phyloP scores from a whole-genome alignment of 2,888 invertebrate genomes.

The Chrysomela aeneicollis region DNA sequence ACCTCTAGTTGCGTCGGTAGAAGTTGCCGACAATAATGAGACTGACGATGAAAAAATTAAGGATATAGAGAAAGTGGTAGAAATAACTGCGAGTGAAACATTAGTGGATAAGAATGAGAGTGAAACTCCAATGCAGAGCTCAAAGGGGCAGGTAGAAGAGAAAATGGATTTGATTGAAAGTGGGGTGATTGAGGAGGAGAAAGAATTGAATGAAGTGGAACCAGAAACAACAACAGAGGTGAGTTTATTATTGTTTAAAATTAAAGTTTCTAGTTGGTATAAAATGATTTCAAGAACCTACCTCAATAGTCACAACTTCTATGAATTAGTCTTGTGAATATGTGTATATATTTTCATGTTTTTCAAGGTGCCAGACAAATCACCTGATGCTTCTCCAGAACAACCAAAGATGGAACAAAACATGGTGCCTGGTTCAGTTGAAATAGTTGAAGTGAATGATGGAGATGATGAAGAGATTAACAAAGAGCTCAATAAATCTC shows the following conservation, averaged over 20 bases:
- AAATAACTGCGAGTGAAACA: slow-evolving; percentile 5
- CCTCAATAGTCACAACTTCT: too few species aligned
- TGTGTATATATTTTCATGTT: not conserved
- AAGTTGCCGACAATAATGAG: not conserved
- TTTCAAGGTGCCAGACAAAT: slow-evolving; percentile 6
- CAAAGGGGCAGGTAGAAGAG: not conserved
- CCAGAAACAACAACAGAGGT: slow-evolving; percentile 18
- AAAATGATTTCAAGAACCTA: too few species aligned
- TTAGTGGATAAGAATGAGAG: not conserved
- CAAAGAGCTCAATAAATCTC: slow-evolving; percentile 56
- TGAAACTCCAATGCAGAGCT: not conserved
- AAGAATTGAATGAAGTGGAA: slow-evolving; percentile 3
- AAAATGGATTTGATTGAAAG: slow-evolving; percentile 2
- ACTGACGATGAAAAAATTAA: not conserved
- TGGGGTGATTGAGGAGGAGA: not conserved
- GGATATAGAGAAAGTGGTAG: slow-evolving; percentile 15
- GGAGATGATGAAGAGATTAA: slow-evolving; percentile 58
- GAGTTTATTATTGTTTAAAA: not conserved
- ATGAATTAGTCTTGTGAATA: too few species aligned
- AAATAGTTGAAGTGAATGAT: slow-evolving; percentile 61
- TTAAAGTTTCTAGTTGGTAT: too few species aligned
- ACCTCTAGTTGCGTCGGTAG: not conserved
- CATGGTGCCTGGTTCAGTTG: slow-evolving; percentile 52
- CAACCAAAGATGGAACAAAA: slow-evolving; percentile 38
- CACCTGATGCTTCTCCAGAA: slow-evolving; percentile 26